Conservation (phyloP, 2,888 invertebrate genomes). For the Dasysyrphus tricinctus region DNA sequence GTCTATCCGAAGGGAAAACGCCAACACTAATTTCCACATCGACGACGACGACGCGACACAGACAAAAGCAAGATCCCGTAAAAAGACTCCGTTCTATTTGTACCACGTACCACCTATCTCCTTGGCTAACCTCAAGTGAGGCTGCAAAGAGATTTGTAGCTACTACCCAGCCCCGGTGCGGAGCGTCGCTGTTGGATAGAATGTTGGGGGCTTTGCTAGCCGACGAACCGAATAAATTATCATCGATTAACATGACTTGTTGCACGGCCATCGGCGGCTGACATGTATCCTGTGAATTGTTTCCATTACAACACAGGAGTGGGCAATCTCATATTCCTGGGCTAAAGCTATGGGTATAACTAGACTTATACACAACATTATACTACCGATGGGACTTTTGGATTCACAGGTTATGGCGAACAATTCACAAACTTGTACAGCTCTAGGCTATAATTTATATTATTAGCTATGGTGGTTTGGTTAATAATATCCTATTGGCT, state of each 20-base stretch:
- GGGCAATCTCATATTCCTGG: constrained; percentile 34
- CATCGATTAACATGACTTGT: constrained; percentile 75
- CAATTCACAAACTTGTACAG: constrained; percentile 54
- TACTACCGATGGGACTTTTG: background rate
- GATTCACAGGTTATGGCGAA: constrained; percentile 31
- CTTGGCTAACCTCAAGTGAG: constrained; percentile 48
- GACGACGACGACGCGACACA: constrained; percentile 11
- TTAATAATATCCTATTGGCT: constrained; percentile 58
- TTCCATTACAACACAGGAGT: constrained; percentile 53
- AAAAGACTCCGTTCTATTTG: background rate
- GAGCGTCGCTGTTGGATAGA: constrained; percentile 51
- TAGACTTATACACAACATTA: background rate
- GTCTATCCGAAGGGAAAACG: constrained; percentile 53
- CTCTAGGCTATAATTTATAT: constrained; percentile 63
- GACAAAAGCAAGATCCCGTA: constrained; percentile 18
- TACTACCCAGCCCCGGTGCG: constrained; percentile 44
- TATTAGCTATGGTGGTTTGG: constrained; percentile 48
- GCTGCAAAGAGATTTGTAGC: constrained; percentile 65
- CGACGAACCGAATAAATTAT: constrained; percentile 71
- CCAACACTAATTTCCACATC: constrained; percentile 32
- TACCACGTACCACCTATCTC: constrained; percentile 25
- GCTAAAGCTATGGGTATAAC: background rate
- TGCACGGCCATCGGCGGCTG: constrained; percentile 69
- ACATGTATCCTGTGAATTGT: constrained; percentile 72
- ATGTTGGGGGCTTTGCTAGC: constrained; percentile 66